These are phyloP conservation scores for Eurytoma californica DNA, from an alignment of 2,888 invertebrate species.

Conservation along the genomic window DNA sequence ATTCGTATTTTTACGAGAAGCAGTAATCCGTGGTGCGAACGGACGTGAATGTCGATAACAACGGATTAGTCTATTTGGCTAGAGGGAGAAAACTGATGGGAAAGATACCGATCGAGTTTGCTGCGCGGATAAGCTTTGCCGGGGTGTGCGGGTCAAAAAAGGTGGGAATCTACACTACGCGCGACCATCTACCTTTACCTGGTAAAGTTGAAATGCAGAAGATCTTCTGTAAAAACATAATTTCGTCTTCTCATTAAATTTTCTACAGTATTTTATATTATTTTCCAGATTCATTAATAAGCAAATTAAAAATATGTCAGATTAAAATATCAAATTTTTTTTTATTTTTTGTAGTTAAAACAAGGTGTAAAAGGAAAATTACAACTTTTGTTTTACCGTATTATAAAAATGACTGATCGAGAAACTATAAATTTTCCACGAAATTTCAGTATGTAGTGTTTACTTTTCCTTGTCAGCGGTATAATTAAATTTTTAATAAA, in stretches of 20 bases:
- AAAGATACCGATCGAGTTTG: conserved; percentile 47
- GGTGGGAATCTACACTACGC: conserved; percentile 34
- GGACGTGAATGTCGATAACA: conserved; percentile 31
- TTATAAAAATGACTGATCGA: too few relatives aligned
- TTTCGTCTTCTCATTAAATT: not conserved
- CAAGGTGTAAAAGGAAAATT: too few relatives aligned
- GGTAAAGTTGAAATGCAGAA: conserved; percentile 25
- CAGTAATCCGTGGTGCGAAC: too few relatives aligned
- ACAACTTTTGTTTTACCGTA: too few relatives aligned
- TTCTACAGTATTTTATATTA: not conserved
- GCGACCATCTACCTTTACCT: conserved; percentile 14
- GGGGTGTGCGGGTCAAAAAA: not conserved
- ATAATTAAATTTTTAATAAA: too few relatives aligned
- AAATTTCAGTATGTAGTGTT: too few relatives aligned
- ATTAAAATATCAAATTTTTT: too few relatives aligned
- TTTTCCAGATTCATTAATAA: too few relatives aligned
- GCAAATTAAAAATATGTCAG: too few relatives aligned
- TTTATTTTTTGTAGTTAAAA: too few relatives aligned
- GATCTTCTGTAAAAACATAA: not conserved
- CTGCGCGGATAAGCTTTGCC: conserved; percentile 36
- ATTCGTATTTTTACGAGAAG: not conserved
- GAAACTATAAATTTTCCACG: too few relatives aligned
- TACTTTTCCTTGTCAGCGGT: too few relatives aligned
- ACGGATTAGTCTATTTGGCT: not conserved
- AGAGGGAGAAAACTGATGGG: not conserved